Conservation (phyloP, 2,888 invertebrate genomes). For the Plebejus anna region DNA sequence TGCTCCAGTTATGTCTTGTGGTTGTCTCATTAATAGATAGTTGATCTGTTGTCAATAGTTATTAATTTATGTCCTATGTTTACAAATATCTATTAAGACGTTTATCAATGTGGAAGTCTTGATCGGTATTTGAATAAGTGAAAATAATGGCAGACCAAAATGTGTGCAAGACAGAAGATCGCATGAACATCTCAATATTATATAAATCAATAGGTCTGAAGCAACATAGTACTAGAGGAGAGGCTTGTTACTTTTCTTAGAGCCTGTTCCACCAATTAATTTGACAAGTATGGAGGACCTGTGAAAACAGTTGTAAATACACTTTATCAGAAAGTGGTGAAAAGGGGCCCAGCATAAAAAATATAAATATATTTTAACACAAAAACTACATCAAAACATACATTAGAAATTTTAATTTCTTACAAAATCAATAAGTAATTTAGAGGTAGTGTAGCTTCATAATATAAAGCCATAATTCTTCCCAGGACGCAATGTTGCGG, state of each 20-base stretch:
- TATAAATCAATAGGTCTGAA: too few species aligned
- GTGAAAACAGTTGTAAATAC: too few species aligned
- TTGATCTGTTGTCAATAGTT: background rate
- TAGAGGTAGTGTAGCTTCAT: conserved; percentile 30
- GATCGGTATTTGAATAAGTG: background rate
- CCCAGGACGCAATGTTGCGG: conserved; percentile 40
- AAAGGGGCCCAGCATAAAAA: too few species aligned
- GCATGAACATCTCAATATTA: too few species aligned
- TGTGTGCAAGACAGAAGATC: too few species aligned
- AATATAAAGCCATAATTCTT: conserved; percentile 40
- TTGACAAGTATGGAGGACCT: too few species aligned
- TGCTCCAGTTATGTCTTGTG: conserved; percentile 13
- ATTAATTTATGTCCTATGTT: background rate
- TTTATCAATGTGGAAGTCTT: background rate
- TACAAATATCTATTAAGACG: background rate
- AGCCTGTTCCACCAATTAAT: too few species aligned
- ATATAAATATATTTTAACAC: background rate
- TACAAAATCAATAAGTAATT: conserved; percentile 32
- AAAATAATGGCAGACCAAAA: background rate
- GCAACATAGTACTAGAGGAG: too few species aligned
- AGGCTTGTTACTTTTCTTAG: too few species aligned
- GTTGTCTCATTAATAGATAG: conserved; percentile 18
- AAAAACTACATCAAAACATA: background rate
- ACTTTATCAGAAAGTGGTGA: too few species aligned
- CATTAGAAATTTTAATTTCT: background rate